Evolutionary conservation across 2,113 vertebrate genomes (phyloP).

Genomic region (Ctenomys sociabilis): DNA sequence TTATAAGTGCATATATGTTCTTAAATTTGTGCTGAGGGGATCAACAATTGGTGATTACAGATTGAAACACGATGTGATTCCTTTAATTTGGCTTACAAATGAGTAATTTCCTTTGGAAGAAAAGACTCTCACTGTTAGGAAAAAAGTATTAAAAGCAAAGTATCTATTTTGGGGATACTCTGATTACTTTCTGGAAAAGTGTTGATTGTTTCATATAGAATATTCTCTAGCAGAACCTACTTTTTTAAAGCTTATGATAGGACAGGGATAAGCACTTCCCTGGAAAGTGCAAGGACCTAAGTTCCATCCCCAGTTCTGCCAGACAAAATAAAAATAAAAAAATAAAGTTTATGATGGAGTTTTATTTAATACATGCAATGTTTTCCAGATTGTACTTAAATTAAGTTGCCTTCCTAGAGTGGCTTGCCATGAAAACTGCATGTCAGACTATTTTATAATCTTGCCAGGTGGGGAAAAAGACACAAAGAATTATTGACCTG

Average conservation of each 20-base stretch:
- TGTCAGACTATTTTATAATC: neutral
- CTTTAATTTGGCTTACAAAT: neutral
- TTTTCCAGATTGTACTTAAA: slow-evolving; percentile 28
- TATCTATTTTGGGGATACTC: neutral
- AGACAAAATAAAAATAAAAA: too few relatives aligned
- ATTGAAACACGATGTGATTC: neutral
- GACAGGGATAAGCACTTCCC: too few relatives aligned
- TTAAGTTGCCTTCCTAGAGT: neutral
- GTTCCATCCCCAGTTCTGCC: too few relatives aligned
- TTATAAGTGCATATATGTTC: neutral
- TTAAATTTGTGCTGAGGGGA: neutral
- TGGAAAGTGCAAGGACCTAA: too few relatives aligned
- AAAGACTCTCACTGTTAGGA: neutral
- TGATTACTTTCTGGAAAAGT: neutral
- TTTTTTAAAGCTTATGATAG: too few relatives aligned
- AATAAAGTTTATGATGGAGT: neutral
- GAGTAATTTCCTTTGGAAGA: neutral
- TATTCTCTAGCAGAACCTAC: neutral
- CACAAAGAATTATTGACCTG: neutral
- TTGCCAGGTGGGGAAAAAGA: neutral
- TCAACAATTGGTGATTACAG: neutral
- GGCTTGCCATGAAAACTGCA: neutral
- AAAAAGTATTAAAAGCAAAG: neutral
- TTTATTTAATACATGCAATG: neutral
- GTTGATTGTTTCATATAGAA: slow-evolving; percentile 51